Evolutionary conservation across 2,113 vertebrate species (phyloP), one percentile per base, ranked within the genome.

Genomic region (Pongo pygmaeus): DNA sequence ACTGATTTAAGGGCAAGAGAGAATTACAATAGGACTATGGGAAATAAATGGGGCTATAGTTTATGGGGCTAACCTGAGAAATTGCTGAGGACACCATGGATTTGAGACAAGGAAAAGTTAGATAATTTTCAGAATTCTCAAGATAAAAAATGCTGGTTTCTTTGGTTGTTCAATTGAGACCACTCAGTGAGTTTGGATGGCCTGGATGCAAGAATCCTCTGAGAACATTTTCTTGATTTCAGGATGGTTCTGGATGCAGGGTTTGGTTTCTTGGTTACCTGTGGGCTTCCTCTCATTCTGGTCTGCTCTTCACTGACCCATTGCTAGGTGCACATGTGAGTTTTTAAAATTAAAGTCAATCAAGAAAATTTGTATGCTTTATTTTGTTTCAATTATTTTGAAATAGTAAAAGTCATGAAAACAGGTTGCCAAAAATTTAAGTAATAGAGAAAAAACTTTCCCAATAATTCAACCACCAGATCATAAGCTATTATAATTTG

Each of bases 141-240:
- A 74, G 92, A 61, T 17, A 50, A 32, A 32, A 43, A 84, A 72
- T 30, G n/a, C 22, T 22, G 1, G 18, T 22, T 64, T 93, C 32
- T 52, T 72, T 40, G 20, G 7, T 17, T 52, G 8, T 57, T 46
- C 2, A 0, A 1, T 30, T 0, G 46, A 64, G 32, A 38, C 11
- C 3, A 55, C 59, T 72, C 57, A 4, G 18, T 38, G 69, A 64
- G 20, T 0, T 12, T 55, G 35, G 52, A 6, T 27, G 32, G 40
- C 48, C 48, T 80, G n/a, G 27, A 8, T 23, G 16, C 17, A 27
- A 64, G 30, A 38, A 64, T 13, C 2, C 32, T 57, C 84, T 57
- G 80, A 46, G 70, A 55, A 64, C 12, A 0, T 13, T 55, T 70
- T 61, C 77, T 67, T 3, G 12, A 16, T 13, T 30, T 55, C 8